These are phyloP conservation scores for Hirtodrosophila histrioides DNA, from an alignment of 2,888 invertebrate genomes.

Conservation along the genomic window DNA sequence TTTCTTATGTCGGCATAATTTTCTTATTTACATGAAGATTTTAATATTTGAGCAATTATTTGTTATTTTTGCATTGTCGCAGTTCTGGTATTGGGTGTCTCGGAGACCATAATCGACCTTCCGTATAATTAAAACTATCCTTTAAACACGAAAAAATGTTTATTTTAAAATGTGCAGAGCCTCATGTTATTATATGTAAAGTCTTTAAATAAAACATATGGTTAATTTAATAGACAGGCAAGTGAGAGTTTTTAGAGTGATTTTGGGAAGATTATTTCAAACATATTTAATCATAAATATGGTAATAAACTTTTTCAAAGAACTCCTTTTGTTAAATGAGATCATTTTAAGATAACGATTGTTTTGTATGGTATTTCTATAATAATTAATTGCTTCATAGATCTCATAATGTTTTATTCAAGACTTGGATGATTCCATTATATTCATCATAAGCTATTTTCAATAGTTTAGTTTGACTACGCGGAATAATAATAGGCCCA, in stretches of 20 bases:
- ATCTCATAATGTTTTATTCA: no score
- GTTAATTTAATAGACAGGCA: slow-evolving; percentile 17
- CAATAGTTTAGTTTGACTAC: no score
- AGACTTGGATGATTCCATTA: no score
- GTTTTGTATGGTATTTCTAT: no score
- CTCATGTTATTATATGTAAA: no score
- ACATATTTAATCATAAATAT: not conserved
- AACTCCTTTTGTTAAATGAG: not conserved
- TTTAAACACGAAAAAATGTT: slow-evolving; percentile 5
- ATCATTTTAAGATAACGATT: no score
- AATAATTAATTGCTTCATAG: no score
- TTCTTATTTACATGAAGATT: slow-evolving; percentile 17
- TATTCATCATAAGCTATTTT: no score
- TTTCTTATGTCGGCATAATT: slow-evolving; percentile 12
- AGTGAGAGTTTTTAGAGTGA: slow-evolving; percentile 35
- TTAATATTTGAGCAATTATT: slow-evolving; percentile 38
- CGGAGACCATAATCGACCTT: no score
- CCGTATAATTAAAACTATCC: no score
- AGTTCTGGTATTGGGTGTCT: not conserved
- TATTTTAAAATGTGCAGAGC: not conserved
- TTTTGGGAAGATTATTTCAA: slow-evolving; percentile 13
- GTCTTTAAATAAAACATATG: slow-evolving; percentile 42
- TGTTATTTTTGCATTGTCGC: not conserved
- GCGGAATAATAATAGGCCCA: not conserved
- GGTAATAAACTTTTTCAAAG: not conserved